phyloP scores from a whole-genome alignment of 1,140 invertebrate species.

The Pogonognathellus flavescens region DNA sequence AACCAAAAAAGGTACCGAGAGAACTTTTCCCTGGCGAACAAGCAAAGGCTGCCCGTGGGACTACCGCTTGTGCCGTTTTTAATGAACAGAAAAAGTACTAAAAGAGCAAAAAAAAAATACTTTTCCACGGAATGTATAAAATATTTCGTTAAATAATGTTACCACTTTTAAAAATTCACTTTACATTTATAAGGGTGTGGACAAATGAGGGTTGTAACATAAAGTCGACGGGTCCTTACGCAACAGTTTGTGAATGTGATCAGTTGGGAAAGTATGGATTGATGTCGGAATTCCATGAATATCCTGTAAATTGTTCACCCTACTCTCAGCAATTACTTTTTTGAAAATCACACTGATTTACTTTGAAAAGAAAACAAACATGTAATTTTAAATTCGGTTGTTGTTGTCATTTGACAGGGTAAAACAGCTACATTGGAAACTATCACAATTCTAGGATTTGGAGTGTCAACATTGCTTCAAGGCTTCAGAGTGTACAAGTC shows the following conservation, averaged over 20 bases:
- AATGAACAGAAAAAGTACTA: background rate
- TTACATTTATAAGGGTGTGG: background rate
- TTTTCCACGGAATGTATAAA: too few species aligned
- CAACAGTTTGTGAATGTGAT: background rate
- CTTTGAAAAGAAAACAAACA: too few species aligned
- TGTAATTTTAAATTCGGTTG: background rate
- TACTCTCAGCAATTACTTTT: too few species aligned
- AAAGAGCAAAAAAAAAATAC: too few species aligned
- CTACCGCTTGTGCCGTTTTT: background rate
- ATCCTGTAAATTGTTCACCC: background rate
- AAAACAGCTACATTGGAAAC: background rate
- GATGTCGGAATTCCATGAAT: background rate
- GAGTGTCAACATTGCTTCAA: background rate
- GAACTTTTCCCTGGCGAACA: background rate
- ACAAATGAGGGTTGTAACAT: background rate
- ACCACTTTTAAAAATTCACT: too few species aligned
- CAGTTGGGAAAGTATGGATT: background rate
- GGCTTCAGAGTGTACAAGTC: background rate
- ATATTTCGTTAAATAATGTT: too few species aligned
- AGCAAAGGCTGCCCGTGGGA: background rate
- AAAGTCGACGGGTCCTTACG: background rate
- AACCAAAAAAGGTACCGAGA: background rate
- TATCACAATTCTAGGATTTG: background rate
- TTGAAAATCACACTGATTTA: too few species aligned
- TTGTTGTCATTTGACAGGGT: background rate